Conservation (phyloP, 2,797 vertebrate species). For the Chaenodraco wilsoni region DNA sequence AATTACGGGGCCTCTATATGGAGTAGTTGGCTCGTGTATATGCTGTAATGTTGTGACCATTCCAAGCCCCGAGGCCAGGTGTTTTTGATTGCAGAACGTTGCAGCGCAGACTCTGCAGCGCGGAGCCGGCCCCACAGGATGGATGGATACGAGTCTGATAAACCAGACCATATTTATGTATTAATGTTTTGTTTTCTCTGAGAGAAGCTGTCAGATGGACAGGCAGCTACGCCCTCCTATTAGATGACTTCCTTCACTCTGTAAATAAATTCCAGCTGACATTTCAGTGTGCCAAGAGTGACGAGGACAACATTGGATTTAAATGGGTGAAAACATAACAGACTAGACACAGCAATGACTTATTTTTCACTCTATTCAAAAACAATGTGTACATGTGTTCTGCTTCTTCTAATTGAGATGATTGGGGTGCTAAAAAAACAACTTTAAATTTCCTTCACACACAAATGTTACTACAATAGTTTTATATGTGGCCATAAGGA, state of each 20-base stretch:
- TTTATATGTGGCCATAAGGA: not conserved
- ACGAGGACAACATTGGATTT: constrained; percentile 39
- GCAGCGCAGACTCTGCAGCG: constrained; percentile 65
- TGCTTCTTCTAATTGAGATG: not conserved
- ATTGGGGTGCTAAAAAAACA: not conserved
- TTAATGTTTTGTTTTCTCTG: constrained; percentile 78
- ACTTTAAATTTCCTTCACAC: not conserved
- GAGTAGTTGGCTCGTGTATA: constrained; percentile 80
- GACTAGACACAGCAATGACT: constrained; percentile 43
- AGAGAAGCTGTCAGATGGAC: constrained; percentile 65
- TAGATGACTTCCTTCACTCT: constrained; percentile 68
- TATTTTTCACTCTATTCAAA: constrained; percentile 24
- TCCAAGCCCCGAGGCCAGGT: constrained; percentile 81
- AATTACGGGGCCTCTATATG: constrained; percentile 83
- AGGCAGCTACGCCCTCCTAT: constrained; percentile 69
- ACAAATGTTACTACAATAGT: constrained; percentile 9
- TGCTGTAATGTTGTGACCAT: constrained; percentile 81
- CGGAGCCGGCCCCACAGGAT: constrained; percentile 68
- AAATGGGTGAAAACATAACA: constrained; percentile 12
- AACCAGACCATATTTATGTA: constrained; percentile 77
- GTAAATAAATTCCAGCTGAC: constrained; percentile 71
- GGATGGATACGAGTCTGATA: constrained; percentile 57
- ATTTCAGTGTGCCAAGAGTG: constrained; percentile 56
- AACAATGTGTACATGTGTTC: constrained; percentile 15
- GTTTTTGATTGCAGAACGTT: constrained; percentile 82